Base-by-base conservation (phyloP, 2,888 invertebrate species). In the Yponomeuta sedellus region DNA sequence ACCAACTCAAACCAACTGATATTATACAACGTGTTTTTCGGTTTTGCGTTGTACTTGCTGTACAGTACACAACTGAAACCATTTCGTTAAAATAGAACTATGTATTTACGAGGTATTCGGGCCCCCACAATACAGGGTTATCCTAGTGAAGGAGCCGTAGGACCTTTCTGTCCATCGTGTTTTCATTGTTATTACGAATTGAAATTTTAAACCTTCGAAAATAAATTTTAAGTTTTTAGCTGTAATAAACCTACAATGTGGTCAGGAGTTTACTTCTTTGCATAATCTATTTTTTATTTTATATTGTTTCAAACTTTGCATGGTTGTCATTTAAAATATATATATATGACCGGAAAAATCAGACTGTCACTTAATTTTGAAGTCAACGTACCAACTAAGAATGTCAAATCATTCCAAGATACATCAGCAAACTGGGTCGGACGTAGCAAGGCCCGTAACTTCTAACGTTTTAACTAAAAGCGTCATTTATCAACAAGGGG, bases 381-480 rank as follows among this genome's bases (percentile, higher is more conserved):
- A 34, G 34, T 8, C 34, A 34, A 8, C 34, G 8, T 63, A 22
- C 16, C 25, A 61, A 40, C 44, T 63, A 44, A 44, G 59, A 65
- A 65, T 59, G 57, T 20, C 39, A 22, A 28, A 64, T 28, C 22
- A 59, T 52, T 16, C n/a, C 39, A 65, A 16, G 65, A 58, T 58
- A 65, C 39, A n/a, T n/a, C 25, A 56, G 77, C 73, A 76, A 86
- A 80, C 77, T 85, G 73, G 82, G 82, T 83, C 87, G 87, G 88
- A 86, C 81, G 84, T 81, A 77, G 81, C 81, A 80, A 88, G 88
- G 89, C 83, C 87, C 83, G 75, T 16, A 39, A 39, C 44, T 63
- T 61, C 61, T 22, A 59, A 22, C 25, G 5, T 22, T 22, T 59
- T 10, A 59, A 25, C 12, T 59, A 22, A 6, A 12, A 59, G 59